phyloP scores from a whole-genome alignment of 2,113 vertebrate species.

The Corythaeola cristata region DNA sequence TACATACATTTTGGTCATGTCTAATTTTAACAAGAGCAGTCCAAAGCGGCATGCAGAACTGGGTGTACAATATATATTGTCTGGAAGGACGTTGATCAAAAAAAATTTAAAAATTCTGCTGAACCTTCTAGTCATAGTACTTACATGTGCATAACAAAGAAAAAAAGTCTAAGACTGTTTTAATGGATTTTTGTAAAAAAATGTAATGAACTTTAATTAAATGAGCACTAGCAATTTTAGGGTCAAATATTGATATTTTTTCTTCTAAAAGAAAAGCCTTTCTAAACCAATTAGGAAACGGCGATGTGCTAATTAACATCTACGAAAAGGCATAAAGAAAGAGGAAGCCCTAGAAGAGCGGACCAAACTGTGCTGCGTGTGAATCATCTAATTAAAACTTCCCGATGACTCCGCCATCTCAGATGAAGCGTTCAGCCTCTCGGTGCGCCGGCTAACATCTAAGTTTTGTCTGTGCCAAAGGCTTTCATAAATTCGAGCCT shows the following conservation, averaged over 20 bases:
- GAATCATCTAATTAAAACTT: not conserved
- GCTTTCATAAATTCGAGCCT: not conserved
- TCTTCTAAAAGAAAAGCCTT: not conserved
- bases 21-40: not conserved
- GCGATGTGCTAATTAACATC: not conserved
- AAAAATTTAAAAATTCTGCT: not conserved
- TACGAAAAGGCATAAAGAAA: not conserved
- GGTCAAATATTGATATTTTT: not conserved
- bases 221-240: not conserved
- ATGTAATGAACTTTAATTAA: not conserved
- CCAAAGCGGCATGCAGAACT: not conserved
- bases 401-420: not conserved
- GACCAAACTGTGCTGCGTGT: not conserved
- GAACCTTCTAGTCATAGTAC: not conserved
- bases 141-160: not conserved
- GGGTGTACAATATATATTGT: not conserved
- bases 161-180: not conserved
- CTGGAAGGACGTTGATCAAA: not conserved
- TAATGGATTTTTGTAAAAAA: not conserved
- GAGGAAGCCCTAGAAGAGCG: not conserved
- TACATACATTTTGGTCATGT: not conserved
- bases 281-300: not conserved
- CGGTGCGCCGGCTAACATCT: not conserved
- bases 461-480: not conserved
- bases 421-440: not conserved